Evolutionary conservation across 1,140 invertebrate species (phyloP).

Genomic region (Glossosoma conforme): DNA sequence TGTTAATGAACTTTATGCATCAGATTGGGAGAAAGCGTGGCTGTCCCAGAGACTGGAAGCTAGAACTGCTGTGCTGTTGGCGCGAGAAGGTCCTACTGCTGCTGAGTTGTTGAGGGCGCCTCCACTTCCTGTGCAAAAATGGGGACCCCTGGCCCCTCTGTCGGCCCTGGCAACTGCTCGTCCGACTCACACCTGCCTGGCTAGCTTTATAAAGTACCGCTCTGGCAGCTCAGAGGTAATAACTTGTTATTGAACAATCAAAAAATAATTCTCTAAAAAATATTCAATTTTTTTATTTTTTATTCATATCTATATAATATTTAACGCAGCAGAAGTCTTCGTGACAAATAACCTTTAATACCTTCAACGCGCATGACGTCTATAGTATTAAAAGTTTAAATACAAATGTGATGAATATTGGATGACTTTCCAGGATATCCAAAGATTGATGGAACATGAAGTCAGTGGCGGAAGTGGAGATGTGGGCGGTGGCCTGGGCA

Average conservation of each 20-base stretch:
- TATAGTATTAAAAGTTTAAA: background rate
- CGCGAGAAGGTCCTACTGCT: slow-evolving; percentile 14
- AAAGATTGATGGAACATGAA: slow-evolving; percentile 24
- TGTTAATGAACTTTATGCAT: background rate
- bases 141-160: slow-evolving; percentile 9
- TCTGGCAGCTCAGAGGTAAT: slow-evolving; percentile 19
- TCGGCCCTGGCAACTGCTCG: slow-evolving; percentile 1
- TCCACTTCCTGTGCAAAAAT: slow-evolving; percentile 12
- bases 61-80: slow-evolving; percentile 15
- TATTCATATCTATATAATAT: background rate
- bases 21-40: slow-evolving; percentile 29
- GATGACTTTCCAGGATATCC: slow-evolving; percentile 14
- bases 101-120: slow-evolving; percentile 14
- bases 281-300: slow-evolving; percentile 1
- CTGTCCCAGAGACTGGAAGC: slow-evolving; percentile 25
- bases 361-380: too few relatives aligned
- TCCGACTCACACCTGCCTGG: slow-evolving; percentile 13
- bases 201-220: slow-evolving; percentile 18
- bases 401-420: too few relatives aligned
- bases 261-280: background rate
- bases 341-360: too few relatives aligned
- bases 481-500: background rate
- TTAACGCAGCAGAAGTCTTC: too few relatives aligned
- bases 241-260: too few relatives aligned
- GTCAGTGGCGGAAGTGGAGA: slow-evolving; percentile 5